These are phyloP conservation scores for Oenanthe oenanthe DNA, from an alignment of 2,113 vertebrate genomes.

Conservation along the genomic window DNA sequence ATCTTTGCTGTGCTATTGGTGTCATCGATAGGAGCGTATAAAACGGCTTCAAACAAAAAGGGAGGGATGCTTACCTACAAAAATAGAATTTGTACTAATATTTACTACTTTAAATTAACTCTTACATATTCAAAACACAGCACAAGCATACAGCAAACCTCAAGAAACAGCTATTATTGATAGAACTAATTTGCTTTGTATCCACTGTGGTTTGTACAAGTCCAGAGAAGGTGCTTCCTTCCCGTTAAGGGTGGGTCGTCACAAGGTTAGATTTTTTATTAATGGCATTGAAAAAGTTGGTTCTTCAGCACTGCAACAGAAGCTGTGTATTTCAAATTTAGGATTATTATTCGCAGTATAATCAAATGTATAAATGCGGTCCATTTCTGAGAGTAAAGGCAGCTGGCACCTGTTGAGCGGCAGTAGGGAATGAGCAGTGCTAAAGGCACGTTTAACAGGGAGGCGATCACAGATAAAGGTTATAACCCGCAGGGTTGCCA, in stretches of 20 bases:
- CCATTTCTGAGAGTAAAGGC: neutral
- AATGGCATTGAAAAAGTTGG: neutral
- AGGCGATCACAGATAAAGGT: accelerated
- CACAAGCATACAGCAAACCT: neutral
- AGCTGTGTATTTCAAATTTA: neutral
- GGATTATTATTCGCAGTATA: neutral
- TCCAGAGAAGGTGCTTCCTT: neutral
- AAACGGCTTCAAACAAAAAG: constrained; percentile 88
- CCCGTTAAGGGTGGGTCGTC: accelerated
- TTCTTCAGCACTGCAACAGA: neutral
- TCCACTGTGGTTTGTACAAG: neutral
- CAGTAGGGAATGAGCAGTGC: accelerated
- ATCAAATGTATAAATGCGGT: neutral
- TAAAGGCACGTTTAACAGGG: neutral
- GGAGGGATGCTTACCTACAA: constrained; percentile 88
- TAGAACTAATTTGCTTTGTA: neutral
- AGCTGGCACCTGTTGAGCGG: neutral
- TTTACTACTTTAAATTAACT: neutral
- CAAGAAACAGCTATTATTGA: neutral
- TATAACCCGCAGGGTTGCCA: accelerated
- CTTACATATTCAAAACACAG: neutral
- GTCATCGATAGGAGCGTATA: constrained; percentile 85
- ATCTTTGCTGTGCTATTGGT: constrained; percentile 84
- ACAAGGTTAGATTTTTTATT: neutral
- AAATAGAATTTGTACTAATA: neutral